Percentiles rank a stretch among this genome's conserved stretches.
phyloP scores from a whole-genome alignment of 2,113 vertebrate genomes.

The Prietella phreatophila region DNA sequence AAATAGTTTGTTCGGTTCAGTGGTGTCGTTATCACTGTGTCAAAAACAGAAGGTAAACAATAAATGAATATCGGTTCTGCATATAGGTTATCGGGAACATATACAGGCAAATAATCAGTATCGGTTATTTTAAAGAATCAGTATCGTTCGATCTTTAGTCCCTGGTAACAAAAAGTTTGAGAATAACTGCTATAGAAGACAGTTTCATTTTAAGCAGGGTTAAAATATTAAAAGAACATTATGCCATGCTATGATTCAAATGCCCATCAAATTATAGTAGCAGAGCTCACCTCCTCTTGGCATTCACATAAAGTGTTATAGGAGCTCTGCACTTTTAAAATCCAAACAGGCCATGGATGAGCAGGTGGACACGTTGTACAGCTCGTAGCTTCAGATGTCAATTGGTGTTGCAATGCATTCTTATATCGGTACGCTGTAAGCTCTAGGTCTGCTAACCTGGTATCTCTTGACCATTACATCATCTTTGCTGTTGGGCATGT shows the following conservation, averaged over 20 bases:
- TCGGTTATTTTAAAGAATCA: no score
- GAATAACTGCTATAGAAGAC: not conserved
- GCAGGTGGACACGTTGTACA: slow-evolving; percentile 7
- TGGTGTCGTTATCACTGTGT: no score
- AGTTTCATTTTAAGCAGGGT: not conserved
- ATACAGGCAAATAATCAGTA: no score
- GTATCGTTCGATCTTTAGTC: no score
- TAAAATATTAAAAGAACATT: not conserved
- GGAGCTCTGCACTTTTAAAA: not conserved
- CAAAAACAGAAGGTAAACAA: no score
- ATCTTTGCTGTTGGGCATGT: not conserved
- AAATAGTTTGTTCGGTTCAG: no score
- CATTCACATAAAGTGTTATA: not conserved
- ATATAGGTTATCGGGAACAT: no score
- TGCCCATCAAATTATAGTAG: not conserved
- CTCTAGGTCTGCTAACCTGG: not conserved
- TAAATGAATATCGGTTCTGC: no score
- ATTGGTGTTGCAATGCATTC: not conserved
- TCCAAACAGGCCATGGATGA: not conserved
- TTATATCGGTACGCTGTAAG: slow-evolving; percentile 49
- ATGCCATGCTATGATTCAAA: not conserved
- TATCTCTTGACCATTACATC: not conserved
- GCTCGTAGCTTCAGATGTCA: not conserved
- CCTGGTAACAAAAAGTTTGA: not conserved
- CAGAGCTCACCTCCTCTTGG: not conserved